Conservation (phyloP, 2,797 vertebrate species). For the Uromys caudimaculatus region DNA sequence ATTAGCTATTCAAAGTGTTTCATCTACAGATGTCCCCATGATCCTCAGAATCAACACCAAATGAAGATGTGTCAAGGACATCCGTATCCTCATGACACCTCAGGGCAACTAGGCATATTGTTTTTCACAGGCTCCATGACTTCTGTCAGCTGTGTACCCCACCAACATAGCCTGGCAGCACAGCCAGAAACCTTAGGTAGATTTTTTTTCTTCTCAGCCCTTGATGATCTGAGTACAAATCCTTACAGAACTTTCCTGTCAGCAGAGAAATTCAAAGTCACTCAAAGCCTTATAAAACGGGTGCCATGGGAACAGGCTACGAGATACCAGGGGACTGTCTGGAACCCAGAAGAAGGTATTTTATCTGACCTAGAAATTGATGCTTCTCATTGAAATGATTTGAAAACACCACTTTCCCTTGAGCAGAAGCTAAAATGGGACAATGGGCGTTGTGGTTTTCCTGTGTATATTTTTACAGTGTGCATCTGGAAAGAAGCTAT, state of each 20-base stretch:
- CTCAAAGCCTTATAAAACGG: neutral
- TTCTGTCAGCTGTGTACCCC: neutral
- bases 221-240: neutral
- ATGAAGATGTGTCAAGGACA: neutral
- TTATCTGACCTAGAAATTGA: conserved; percentile 66
- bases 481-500: conserved; percentile 33
- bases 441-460: conserved; percentile 67
- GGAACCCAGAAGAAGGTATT: conserved; percentile 42
- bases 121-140: neutral
- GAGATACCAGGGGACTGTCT: conserved; percentile 52
- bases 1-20: neutral
- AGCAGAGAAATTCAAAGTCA: neutral
- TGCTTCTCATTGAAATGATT: conserved; percentile 61
- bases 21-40: conserved; percentile 11
- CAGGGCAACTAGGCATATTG: neutral
- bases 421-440: conserved; percentile 56
- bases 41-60: neutral
- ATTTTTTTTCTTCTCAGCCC: neutral
- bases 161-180: fast-evolving
- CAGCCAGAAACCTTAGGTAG: neutral
- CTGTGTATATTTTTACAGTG: conserved; percentile 62
- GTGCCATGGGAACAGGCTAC: neutral
- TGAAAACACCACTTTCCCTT: conserved; percentile 64
- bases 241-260: neutral
- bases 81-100: neutral